These are phyloP conservation scores for Drosophila insularis DNA, from an alignment of 1,140 invertebrate species.

Conservation along the genomic window DNA sequence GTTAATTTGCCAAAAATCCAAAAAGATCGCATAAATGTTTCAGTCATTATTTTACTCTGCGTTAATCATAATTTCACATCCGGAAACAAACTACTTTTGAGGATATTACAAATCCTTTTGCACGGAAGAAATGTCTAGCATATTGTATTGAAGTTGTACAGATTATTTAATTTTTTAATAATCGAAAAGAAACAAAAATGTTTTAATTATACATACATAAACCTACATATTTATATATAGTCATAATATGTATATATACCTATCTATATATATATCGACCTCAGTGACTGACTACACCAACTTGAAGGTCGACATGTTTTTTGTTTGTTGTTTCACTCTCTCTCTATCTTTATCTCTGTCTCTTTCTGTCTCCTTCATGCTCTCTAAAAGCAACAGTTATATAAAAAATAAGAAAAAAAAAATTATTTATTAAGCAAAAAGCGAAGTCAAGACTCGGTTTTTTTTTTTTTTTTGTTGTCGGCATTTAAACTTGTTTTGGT, in stretches of 20 bases:
- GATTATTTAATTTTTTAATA: too few relatives aligned
- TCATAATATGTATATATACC: slow-evolving; percentile 17
- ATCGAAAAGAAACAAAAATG: background rate
- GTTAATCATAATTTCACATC: too few relatives aligned
- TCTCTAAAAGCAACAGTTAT: slow-evolving; percentile 56
- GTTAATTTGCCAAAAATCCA: too few relatives aligned
- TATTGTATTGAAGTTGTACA: too few relatives aligned
- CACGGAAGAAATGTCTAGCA: too few relatives aligned
- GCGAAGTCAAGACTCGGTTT: slow-evolving; percentile 14
- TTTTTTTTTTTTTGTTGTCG: slow-evolving; percentile 20
- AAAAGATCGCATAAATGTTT: too few relatives aligned
- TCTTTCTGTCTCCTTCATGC: slow-evolving; percentile 3
- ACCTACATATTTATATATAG: slow-evolving; percentile 26
- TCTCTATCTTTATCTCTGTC: background rate
- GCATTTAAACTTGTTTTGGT: slow-evolving; percentile 60
- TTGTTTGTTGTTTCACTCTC: slow-evolving; percentile 48
- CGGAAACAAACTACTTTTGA: too few relatives aligned
- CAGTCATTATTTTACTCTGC: too few relatives aligned
- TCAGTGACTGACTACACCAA: slow-evolving; percentile 9
- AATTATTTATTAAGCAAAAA: slow-evolving; percentile 57
- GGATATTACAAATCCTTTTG: too few relatives aligned
- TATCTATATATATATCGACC: slow-evolving; percentile 3
- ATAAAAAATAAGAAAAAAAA: slow-evolving; percentile 36
- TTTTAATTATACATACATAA: slow-evolving; percentile 16
- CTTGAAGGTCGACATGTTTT: slow-evolving; percentile 70